A percentile compares a stretch with the other conserved stretches of the same genome.
These are phyloP conservation scores for Noctua janthina DNA, from an alignment of 2,888 invertebrate genomes.

Conservation along the genomic window DNA sequence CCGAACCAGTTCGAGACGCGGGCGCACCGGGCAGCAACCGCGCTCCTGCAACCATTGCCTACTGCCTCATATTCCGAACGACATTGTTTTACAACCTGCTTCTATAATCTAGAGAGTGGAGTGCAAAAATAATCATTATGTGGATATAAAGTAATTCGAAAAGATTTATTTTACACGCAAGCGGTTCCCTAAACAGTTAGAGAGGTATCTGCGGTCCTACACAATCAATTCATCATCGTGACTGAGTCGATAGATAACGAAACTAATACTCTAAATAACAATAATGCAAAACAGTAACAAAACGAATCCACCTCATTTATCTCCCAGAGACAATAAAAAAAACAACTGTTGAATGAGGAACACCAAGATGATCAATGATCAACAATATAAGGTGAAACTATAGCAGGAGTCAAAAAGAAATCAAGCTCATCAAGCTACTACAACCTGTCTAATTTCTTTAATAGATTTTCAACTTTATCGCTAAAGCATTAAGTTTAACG, in stretches of 20 bases:
- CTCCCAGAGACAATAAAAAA: background rate
- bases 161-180: background rate
- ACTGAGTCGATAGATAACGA: background rate
- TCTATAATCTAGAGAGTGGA: background rate
- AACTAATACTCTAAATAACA: background rate
- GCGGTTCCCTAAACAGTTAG: background rate
- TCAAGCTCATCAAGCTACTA: too few species aligned
- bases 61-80: constrained; percentile 76
- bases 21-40: constrained; percentile 60
- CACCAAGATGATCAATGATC: background rate
- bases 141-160: background rate
- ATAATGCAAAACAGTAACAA: background rate
- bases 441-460: too few species aligned
- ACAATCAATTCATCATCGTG: background rate
- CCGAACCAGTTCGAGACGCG: constrained; percentile 83
- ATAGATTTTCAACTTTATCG: too few species aligned
- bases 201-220: background rate
- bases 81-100: constrained; percentile 28
- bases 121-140: background rate
- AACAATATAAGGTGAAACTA: background rate
- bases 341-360: background rate
- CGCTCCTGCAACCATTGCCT: constrained; percentile 72
- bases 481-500: too few species aligned
- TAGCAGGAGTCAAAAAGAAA: background rate
- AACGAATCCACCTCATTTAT: background rate